Base-by-base conservation (phyloP, 2,888 invertebrate species). In the Neoascia interrupta region DNA sequence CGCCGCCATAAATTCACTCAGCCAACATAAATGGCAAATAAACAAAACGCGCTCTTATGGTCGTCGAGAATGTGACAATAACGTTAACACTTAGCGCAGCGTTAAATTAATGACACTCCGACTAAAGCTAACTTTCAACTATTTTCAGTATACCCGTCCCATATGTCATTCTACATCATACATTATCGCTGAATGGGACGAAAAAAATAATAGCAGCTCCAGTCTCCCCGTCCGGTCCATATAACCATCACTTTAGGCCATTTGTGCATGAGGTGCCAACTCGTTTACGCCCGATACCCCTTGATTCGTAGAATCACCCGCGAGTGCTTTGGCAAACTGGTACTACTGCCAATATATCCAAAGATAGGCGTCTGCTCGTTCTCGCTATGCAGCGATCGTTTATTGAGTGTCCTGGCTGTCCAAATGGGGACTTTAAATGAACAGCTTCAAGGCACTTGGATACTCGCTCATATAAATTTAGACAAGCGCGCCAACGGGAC, bases 141-240 rank as follows among this genome's bases (percentile, higher is more conserved):
- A 73, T 79, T 73, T 68, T 56, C 68, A 60, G n/a, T n/a, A 60
- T 73, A 68, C 73, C 79, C 73, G 73, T 79, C 68, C 73, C 66
- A 79, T 79, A 73, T 79, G 73, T 79, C 79, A 79, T 79, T 79
- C 73, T 66, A 54, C 73, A 56, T 79, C 79, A 79, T 73, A 79
- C 68, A 73, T 79, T 79, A 79, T 79, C 79, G 45, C 36, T 37
- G 43, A 73, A 73, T 73, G 66, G 73, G 73, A 61, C 66, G 36
- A 16, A 49, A 66, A 70, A 56, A 15, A 13, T 15, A 37, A 13
- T 6, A n/a, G 6, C 11, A 37, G 3, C 18, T 68, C 28, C 49
- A 36, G 1, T n/a, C 18, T 39, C 36, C 15, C 26, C 5, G 16
- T 60, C 41, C 3, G n/a, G 31, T 26, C 45, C 39, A 5, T 26